These are phyloP conservation scores for Beris chalybata DNA, from an alignment of 2,888 invertebrate species.

Conservation along the genomic window DNA sequence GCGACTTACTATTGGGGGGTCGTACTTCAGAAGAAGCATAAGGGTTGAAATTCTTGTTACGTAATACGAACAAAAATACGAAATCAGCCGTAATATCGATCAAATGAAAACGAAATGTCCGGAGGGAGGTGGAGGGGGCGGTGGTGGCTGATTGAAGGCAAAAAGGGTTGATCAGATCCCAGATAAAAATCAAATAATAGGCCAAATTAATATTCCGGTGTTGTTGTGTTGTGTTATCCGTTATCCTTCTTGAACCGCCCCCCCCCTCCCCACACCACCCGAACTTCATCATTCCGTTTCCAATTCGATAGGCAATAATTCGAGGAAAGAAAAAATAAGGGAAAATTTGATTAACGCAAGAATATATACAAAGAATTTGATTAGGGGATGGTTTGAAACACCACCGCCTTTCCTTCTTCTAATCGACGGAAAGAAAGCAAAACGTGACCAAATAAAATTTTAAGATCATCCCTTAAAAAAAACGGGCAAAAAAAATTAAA, in stretches of 20 bases:
- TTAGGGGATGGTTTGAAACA: no score
- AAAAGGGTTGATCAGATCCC: constrained; percentile 34
- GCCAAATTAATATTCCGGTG: constrained; percentile 37
- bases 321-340: background rate
- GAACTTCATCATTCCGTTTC: no score
- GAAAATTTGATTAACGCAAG: constrained; percentile 5
- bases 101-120: constrained; percentile 11
- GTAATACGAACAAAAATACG: constrained; percentile 3
- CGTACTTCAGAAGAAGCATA: no score
- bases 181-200: constrained; percentile 39
- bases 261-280: background rate
- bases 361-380: background rate
- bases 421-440: no score
- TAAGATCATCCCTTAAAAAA: no score
- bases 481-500: no score
- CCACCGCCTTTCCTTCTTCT: no score
- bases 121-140: background rate
- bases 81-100: constrained; percentile 15
- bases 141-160: constrained; percentile 28
- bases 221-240: constrained; percentile 18
- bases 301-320: no score
- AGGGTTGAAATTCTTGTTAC: no score
- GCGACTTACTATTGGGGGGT: no score
- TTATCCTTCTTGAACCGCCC: constrained; percentile 13
- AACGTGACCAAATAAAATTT: no score